A percentile compares a stretch with the other conserved stretches of the same genome.
These are phyloP conservation scores for Anagyrus pseudococci DNA, from an alignment of 2,888 invertebrate genomes.

Conservation along the genomic window DNA sequence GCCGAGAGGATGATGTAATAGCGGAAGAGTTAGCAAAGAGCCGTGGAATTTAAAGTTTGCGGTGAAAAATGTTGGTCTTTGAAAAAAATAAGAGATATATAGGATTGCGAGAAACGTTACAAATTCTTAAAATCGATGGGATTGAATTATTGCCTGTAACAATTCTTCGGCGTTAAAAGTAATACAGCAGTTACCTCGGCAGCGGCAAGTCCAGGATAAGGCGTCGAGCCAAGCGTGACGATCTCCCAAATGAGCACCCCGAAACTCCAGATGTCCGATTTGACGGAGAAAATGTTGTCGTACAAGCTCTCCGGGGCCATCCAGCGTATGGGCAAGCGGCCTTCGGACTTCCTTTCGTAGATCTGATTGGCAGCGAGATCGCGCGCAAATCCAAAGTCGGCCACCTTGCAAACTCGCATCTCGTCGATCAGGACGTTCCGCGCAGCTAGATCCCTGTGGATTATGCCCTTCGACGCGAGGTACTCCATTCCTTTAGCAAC, in stretches of 20 bases:
- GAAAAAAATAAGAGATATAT: too few species aligned
- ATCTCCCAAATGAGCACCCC: slow-evolving; percentile 96
- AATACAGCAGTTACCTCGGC: slow-evolving; percentile 75
- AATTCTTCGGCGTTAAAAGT: too few species aligned
- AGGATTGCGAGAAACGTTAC: too few species aligned
- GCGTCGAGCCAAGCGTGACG: slow-evolving; percentile 92
- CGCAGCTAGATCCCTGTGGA: slow-evolving; percentile 90
- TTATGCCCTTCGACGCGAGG: slow-evolving; percentile 65
- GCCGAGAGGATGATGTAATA: too few species aligned
- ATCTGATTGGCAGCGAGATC: slow-evolving; percentile 88
- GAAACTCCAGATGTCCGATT: slow-evolving; percentile 96
- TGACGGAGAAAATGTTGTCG: slow-evolving; percentile 91
- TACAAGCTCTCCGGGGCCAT: slow-evolving; percentile 96
- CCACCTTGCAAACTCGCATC: slow-evolving; percentile 88
- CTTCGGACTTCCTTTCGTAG: slow-evolving; percentile 88
- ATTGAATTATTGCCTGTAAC: too few species aligned
- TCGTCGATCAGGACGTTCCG: slow-evolving; percentile 87
- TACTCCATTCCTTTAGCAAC: slow-evolving; percentile 64
- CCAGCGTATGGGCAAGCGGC: slow-evolving; percentile 77
- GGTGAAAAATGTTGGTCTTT: too few species aligned
- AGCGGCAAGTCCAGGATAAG: slow-evolving; percentile 92
- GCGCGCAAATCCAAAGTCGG: slow-evolving; percentile 92
- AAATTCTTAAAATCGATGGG: too few species aligned
- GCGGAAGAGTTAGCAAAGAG: too few species aligned
- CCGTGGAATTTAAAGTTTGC: too few species aligned